These are phyloP conservation scores for Dipodomys stephensi DNA, from an alignment of 2,113 vertebrate genomes.

Conservation along the genomic window DNA sequence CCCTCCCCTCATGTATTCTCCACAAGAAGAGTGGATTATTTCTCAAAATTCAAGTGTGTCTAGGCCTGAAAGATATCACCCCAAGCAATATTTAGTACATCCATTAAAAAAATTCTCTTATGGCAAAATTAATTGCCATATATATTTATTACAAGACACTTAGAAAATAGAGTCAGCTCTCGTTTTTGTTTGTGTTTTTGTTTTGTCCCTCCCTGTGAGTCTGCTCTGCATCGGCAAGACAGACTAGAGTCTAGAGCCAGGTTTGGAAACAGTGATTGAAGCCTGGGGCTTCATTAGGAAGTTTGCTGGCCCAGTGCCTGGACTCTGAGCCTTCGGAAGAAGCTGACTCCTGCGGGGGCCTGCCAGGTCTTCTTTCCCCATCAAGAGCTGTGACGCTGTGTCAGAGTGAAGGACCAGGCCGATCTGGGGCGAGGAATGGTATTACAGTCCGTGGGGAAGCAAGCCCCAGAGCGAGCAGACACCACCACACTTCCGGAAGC, in stretches of 20 bases:
- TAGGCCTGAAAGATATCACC: not conserved
- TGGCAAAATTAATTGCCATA: not conserved
- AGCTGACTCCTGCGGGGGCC: not conserved
- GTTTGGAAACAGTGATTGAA: not conserved
- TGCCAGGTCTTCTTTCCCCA: not conserved
- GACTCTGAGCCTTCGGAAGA: not conserved
- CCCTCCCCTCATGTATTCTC: not conserved
- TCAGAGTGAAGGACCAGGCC: not conserved
- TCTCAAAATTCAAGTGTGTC: not conserved
- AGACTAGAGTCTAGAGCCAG: not conserved
- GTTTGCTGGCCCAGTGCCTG: not conserved
- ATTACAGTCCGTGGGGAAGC: not conserved
- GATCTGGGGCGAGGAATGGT: not conserved
- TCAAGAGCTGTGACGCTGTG: not conserved
- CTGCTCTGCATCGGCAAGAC: not conserved
- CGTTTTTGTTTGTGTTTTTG: not conserved
- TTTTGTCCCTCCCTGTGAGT: not conserved
- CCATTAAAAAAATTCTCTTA: not conserved
- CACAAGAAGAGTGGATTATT: not conserved
- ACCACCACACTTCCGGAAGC: not conserved
- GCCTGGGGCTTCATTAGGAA: not conserved
- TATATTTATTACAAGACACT: not conserved
- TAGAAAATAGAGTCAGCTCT: slow-evolving; percentile 17
- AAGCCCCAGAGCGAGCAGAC: not conserved
- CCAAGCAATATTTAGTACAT: slow-evolving; percentile 16